Percentiles rank a stretch among this genome's conserved stretches.
phyloP scores from a whole-genome alignment of 2,113 vertebrate species.

The Gnathonemus echidnorhynchus region DNA sequence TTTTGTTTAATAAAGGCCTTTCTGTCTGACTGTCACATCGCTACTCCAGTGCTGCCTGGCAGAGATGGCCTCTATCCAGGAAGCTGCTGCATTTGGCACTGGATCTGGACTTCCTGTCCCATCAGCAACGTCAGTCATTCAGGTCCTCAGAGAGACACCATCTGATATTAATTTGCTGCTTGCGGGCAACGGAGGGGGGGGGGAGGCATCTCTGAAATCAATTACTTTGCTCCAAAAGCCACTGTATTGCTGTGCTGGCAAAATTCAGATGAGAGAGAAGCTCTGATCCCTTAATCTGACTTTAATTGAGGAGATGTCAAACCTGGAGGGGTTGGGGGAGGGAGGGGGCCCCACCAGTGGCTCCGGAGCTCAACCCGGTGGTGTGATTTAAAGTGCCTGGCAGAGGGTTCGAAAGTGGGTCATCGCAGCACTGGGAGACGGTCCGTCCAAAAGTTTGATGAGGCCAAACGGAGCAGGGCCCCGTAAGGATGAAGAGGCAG shows the following conservation, averaged over 20 bases:
- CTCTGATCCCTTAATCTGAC: not conserved
- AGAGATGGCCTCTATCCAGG: not conserved
- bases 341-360: not conserved
- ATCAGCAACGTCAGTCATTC: not conserved
- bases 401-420: not conserved
- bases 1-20: not conserved
- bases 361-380: slow-evolving; percentile 16
- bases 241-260: not conserved
- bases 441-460: not conserved
- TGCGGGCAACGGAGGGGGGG: not conserved
- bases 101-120: not conserved
- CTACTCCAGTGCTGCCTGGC: not conserved
- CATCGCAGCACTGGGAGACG: not conserved
- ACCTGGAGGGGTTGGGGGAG: not conserved
- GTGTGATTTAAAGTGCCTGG: slow-evolving; percentile 22
- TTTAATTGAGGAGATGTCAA: slow-evolving; percentile 11
- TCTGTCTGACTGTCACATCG: not conserved
- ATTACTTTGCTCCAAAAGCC: not conserved
- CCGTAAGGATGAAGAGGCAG: not conserved
- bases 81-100: not conserved
- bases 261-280: not conserved
- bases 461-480: not conserved
- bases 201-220: not conserved
- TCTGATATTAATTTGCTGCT: not conserved
- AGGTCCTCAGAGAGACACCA: not conserved